Evolutionary conservation across 92 coral and sea anemone genomes (phyloP), one percentile per base, ranked within the genome.

Genomic region (Palythoa heliodiscus): DNA sequence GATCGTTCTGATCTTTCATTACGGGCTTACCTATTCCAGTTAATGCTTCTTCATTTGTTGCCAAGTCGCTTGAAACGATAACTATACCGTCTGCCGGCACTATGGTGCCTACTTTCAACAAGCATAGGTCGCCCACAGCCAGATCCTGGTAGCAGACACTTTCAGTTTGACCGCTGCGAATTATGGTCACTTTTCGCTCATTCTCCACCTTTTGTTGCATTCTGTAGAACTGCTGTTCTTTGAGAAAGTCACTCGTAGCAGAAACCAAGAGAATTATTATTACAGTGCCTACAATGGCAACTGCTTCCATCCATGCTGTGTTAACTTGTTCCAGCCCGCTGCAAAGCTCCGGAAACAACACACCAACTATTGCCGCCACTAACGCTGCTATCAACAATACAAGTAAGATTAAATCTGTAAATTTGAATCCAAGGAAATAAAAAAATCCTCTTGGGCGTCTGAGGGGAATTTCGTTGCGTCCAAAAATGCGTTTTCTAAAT

Each of bases 251-350:
- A 81, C 95, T 93, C 22, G 93, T 75, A 71, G 99, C 98, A 20
- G 93, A 90, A 75, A 97, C 72, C 61, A 95, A 71, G 29, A 95
- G 83, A 92, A 97, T 93, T 43, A 95, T 74, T 8, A 91, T 58
- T 20, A 97, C 94, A 67, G 98, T 95, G 43, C 60, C 92, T 48
- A 97, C 87, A 16, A 97, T 93, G 14, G 97, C 99, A 20, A 97
- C 87, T 11, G 97, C 98, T 86, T 97, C 99, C 78, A 95, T 92
- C 99, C 98, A 95, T 12, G 98, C 99, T 6, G 92, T 90, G 83
- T 78, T 93, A 16, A 91, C 66, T 40, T 89, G 92, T 15, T 81
- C 87, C 16, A 52, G 75, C 5, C 88, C 93, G 52, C 88, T 85
- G 80, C 98, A 94, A 69, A 57, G 63, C 75, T 94, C 98, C 24